Percentiles rank a stretch among this genome's conserved stretches.
Conservation (phyloP, 1,140 invertebrate genomes). For the Saccostrea echinata region DNA sequence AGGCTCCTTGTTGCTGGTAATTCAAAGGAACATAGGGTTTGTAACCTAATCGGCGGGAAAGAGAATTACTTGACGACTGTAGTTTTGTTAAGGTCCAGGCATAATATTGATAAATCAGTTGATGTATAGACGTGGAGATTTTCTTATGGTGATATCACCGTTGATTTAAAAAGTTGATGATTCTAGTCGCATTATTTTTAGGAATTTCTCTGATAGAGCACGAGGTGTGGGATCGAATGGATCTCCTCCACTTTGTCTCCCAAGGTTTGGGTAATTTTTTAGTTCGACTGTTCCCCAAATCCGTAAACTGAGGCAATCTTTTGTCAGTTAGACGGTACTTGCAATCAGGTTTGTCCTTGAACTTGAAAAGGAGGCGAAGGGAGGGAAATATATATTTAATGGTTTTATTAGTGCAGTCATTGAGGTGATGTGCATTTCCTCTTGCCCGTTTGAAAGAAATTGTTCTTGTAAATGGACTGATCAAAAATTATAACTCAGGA, state of each 20-base stretch:
- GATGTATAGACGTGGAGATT: too few species aligned
- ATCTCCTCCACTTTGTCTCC: neutral
- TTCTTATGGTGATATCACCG: too few species aligned
- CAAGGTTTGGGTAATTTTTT: neutral
- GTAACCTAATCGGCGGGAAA: neutral
- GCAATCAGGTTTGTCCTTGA: neutral
- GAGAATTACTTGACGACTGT: neutral
- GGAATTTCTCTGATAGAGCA: constrained; percentile 2
- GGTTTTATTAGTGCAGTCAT: neutral
- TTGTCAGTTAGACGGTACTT: neutral
- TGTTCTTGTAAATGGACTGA: too few species aligned
- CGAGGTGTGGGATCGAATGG: neutral
- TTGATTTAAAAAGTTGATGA: too few species aligned
- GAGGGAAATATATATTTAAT: neutral
- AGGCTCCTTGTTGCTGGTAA: too few species aligned
- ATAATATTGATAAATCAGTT: too few species aligned
- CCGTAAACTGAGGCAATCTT: neutral
- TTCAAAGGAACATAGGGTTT: neutral
- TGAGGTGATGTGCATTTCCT: too few species aligned
- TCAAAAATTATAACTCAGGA: too few species aligned
- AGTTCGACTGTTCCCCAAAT: neutral
- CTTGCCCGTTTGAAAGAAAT: too few species aligned
- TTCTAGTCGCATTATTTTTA: neutral
- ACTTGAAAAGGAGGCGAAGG: neutral
- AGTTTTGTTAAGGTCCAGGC: neutral